Conservation (phyloP, 2,797 vertebrate species). For the Gallinago stenura region DNA sequence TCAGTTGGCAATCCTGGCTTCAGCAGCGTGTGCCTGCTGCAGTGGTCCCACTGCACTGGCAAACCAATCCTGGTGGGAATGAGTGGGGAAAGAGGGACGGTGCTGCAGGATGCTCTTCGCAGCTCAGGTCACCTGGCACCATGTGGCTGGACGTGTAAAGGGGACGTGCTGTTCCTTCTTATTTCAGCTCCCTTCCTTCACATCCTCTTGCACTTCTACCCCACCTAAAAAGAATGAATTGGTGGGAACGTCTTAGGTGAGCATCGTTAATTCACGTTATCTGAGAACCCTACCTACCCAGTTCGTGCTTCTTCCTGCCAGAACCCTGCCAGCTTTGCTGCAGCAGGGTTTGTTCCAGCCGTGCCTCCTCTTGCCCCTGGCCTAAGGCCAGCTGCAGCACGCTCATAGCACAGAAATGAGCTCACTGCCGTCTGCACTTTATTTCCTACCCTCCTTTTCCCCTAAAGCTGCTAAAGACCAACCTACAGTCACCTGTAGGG, state of each 20-base stretch:
- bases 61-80: not conserved
- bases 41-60: not conserved
- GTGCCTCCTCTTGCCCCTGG: not conserved
- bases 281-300: not conserved
- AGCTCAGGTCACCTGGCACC: not conserved
- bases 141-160: not conserved
- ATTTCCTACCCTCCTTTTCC: not conserved
- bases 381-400: not conserved
- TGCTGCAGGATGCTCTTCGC: not conserved
- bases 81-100: not conserved
- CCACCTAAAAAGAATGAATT: not conserved
- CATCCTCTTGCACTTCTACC: not conserved
- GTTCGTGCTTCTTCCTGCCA: not conserved
- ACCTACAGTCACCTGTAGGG: not conserved
- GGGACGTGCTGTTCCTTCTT: not conserved
- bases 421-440: not conserved
- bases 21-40: not conserved
- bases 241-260: not conserved
- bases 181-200: not conserved
- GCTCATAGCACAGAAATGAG: not conserved
- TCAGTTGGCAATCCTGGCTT: not conserved
- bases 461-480: not conserved
- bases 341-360: not conserved
- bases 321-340: not conserved
- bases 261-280: not conserved